Evolutionary conservation across 2,797 vertebrate species (phyloP).

Genomic region (Argentina silus): DNA sequence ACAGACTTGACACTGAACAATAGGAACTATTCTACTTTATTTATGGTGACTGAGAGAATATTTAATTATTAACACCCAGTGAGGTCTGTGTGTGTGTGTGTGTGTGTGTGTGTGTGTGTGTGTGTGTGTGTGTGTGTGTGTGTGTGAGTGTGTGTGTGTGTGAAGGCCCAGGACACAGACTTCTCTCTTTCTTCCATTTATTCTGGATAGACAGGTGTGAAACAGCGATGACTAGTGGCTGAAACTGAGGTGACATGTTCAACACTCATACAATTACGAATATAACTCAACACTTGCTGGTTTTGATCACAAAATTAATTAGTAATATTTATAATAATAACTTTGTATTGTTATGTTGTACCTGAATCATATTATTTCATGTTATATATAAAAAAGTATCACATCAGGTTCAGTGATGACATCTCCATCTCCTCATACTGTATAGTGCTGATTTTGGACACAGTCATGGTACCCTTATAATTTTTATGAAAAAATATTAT

Average conservation of each 20-base stretch:
- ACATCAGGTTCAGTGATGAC: not conserved
- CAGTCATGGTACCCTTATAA: no score
- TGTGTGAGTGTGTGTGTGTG: constrained; percentile 34
- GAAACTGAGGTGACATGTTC: no score
- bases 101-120: constrained; percentile 3
- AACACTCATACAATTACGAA: no score
- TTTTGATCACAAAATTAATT: not conserved
- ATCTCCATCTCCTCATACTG: no score
- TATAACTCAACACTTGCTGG: no score
- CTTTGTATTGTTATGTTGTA: not conserved
- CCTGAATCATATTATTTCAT: not conserved
- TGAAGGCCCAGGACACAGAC: no score
- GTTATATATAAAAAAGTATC: not conserved
- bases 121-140: constrained; percentile 4
- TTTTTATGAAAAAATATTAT: no score
- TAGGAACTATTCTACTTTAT: constrained; percentile 12
- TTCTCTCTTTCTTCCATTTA: no score
- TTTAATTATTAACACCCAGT: not conserved
- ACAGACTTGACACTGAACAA: constrained; percentile 20
- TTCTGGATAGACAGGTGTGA: not conserved
- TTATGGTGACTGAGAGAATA: not conserved
- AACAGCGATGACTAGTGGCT: not conserved
- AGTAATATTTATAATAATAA: not conserved
- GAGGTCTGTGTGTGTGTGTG: constrained; percentile 19
- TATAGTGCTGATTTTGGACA: no score